Percentiles rank a stretch among this genome's conserved stretches.
phyloP scores from a whole-genome alignment of 2,888 invertebrate species.

The Drosophila greeni region DNA sequence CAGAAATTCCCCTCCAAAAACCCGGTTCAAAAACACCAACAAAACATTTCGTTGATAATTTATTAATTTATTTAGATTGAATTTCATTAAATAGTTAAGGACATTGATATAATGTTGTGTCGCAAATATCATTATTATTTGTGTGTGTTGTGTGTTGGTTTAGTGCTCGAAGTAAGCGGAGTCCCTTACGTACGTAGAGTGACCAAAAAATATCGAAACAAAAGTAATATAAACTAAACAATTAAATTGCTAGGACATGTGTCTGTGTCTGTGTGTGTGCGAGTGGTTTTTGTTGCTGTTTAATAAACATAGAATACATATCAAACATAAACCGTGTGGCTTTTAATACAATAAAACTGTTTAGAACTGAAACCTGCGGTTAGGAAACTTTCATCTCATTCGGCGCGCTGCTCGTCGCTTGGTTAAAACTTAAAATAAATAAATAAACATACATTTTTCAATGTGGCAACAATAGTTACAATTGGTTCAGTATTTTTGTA shows the following conservation, averaged over 20 bases:
- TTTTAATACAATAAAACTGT: conserved; percentile 55
- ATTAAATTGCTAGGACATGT: conserved; percentile 69
- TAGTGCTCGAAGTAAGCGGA: conserved; percentile 47
- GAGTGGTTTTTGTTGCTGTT: conserved; percentile 41
- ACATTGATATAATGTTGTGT: conserved; percentile 64
- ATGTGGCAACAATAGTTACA: conserved; percentile 70
- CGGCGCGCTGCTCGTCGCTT: conserved; percentile 37
- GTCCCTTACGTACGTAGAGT: conserved; percentile 20
- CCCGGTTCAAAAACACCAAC: background rate
- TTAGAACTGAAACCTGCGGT: conserved; percentile 57
- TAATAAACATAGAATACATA: conserved; percentile 51
- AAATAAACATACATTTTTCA: conserved; percentile 69
- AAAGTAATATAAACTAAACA: conserved; percentile 60
- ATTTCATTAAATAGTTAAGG: conserved; percentile 72
- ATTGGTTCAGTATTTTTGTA: conserved; percentile 48
- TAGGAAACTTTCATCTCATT: conserved; percentile 52
- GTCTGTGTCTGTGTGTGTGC: conserved; percentile 39
- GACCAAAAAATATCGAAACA: conserved; percentile 45
- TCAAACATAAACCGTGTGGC: conserved; percentile 45
- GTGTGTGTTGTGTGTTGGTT: conserved; percentile 37
- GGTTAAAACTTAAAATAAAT: conserved; percentile 67
- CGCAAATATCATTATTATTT: conserved; percentile 59
- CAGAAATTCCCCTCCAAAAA: background rate
- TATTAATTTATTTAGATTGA: conserved; percentile 70
- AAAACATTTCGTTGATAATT: conserved; percentile 37